A percentile compares a stretch with the other conserved stretches of the same genome.
Evolutionary conservation across 2,888 invertebrate genomes (phyloP).

Genomic region (Protonemura montana): DNA sequence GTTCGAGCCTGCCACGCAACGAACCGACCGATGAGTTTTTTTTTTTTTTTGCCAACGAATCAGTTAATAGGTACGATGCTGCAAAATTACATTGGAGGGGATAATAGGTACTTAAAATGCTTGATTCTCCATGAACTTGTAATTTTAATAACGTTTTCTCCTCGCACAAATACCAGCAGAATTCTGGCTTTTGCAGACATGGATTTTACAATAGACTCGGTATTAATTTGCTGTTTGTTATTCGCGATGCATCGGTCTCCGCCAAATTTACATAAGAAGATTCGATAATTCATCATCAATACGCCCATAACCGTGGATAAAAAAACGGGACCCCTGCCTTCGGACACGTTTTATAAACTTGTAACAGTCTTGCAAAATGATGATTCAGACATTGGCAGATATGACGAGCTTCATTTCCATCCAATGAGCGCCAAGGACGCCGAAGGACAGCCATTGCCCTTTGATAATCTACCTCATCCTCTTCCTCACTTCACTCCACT

Average conservation of each 20-base stretch:
- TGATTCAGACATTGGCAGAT: constrained; percentile 42
- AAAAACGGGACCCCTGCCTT: not conserved
- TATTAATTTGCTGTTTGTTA: not conserved
- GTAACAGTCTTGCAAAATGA: constrained; percentile 37
- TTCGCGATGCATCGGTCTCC: not conserved
- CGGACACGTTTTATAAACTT: constrained; percentile 26
- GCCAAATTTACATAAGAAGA: not conserved
- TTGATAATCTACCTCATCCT: constrained; percentile 25
- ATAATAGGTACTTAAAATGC: not conserved
- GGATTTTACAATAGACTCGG: not conserved
- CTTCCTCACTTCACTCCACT: constrained; percentile 19
- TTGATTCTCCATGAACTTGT: not conserved
- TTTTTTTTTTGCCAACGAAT: not conserved
- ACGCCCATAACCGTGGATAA: constrained; percentile 18
- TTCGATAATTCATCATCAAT: constrained; percentile 28
- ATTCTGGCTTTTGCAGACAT: not conserved
- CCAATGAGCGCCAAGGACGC: constrained; percentile 48
- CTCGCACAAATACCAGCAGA: not conserved
- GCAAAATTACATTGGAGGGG: not conserved
- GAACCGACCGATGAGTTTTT: not conserved
- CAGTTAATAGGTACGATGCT: not conserved
- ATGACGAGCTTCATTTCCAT: constrained; percentile 37
- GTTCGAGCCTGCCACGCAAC: not conserved
- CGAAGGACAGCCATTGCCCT: constrained; percentile 50
- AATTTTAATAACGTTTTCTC: not conserved